Conservation (phyloP, 2,113 vertebrate genomes). For the Silurus meridionalis region DNA sequence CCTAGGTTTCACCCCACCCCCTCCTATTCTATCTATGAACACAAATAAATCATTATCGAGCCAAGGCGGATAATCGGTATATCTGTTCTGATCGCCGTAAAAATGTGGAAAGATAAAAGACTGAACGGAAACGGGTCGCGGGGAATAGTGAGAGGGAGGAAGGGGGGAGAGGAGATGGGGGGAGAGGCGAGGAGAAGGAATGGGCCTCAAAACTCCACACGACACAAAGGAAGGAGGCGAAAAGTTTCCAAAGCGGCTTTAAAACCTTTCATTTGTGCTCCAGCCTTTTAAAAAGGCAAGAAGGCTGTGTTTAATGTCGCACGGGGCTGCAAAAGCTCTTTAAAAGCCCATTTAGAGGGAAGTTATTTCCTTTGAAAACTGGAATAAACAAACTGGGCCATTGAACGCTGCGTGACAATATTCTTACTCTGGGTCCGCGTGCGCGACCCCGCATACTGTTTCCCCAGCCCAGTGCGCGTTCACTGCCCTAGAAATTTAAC, state of each 20-base stretch:
- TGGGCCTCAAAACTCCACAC: constrained; percentile 30
- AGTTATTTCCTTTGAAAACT: constrained; percentile 27
- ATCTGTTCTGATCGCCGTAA: constrained; percentile 31
- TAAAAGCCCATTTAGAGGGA: background rate
- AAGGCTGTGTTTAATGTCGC: background rate
- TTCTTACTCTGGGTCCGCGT: background rate
- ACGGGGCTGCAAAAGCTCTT: background rate
- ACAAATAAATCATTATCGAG: constrained; percentile 47
- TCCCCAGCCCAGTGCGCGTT: background rate
- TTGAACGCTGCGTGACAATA: constrained; percentile 2
- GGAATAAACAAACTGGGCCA: constrained; percentile 17
- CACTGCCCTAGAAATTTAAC: background rate
- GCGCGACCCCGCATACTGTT: background rate
- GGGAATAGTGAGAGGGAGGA: background rate
- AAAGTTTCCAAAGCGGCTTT: constrained; percentile 25
- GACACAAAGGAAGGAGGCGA: constrained; percentile 26
- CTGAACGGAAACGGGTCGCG: constrained; percentile 27
- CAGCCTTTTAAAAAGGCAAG: too few species aligned
- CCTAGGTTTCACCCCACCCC: constrained; percentile 20
- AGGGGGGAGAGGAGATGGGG: background rate
- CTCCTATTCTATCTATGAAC: constrained; percentile 23
- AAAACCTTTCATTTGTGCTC: background rate
- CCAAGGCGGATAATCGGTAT: constrained; percentile 28
- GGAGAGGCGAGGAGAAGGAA: background rate
- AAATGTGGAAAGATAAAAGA: constrained; percentile 13